Percentiles rank a stretch among this genome's conserved stretches.
Conservation (phyloP, 2,797 vertebrate species). For the Anomalospiza imberbis region DNA sequence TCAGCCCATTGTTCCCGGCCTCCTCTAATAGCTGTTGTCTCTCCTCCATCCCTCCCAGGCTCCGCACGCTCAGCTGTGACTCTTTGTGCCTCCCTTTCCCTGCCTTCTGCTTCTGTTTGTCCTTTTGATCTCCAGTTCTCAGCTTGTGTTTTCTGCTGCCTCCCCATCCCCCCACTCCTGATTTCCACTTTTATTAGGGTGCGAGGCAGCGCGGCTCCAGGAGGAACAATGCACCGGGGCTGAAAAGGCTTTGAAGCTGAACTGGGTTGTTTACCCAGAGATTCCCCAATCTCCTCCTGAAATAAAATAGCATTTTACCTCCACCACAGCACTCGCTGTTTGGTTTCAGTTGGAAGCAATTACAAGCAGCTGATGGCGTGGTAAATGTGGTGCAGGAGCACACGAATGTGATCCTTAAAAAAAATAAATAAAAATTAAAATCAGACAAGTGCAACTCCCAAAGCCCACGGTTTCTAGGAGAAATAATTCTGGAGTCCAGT, state of each 20-base stretch:
- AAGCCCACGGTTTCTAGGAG: neutral
- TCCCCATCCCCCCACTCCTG: slow-evolving; percentile 36
- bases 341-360: slow-evolving; percentile 21
- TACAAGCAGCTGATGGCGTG: neutral
- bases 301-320: slow-evolving; percentile 27
- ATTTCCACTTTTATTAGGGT: slow-evolving; percentile 57
- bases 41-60: slow-evolving; percentile 4
- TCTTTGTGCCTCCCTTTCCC: slow-evolving; percentile 54
- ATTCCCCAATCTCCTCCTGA: slow-evolving; percentile 16
- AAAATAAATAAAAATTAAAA: neutral
- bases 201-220: slow-evolving; percentile 29
- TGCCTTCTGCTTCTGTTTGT: slow-evolving; percentile 64
- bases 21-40: slow-evolving; percentile 34
- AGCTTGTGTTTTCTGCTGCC: slow-evolving; percentile 25
- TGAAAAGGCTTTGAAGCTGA: slow-evolving; percentile 56
- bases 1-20: slow-evolving; percentile 18
- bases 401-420: neutral
- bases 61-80: slow-evolving; percentile 45
- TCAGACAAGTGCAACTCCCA: neutral
- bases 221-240: slow-evolving; percentile 17
- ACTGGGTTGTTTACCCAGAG: slow-evolving; percentile 38
- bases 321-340: neutral
- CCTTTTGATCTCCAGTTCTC: slow-evolving; percentile 66
- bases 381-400: neutral
- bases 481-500: neutral